Evolutionary conservation across 2,888 invertebrate genomes (phyloP).

Genomic region (Limnephilus rhombicus): DNA sequence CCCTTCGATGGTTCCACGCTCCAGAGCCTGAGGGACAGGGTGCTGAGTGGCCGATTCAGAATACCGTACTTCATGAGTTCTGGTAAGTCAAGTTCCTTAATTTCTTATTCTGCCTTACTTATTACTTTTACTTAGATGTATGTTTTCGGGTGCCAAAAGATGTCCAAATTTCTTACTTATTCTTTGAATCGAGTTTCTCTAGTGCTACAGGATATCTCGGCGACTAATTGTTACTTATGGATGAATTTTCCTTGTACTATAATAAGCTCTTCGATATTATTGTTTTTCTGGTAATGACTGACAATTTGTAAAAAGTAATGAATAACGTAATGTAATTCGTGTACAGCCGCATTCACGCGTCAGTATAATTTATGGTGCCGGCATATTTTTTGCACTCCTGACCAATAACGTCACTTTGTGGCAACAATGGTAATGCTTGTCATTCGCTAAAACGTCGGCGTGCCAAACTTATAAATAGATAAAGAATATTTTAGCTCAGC

Average conservation of each 20-base stretch:
- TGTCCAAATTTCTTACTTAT: background rate
- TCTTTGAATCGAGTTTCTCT: background rate
- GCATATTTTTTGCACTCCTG: background rate
- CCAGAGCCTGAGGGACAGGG: constrained; percentile 93
- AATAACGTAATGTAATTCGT: background rate
- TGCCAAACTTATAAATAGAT: background rate
- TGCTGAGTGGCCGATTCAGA: constrained; percentile 95
- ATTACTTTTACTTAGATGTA: background rate
- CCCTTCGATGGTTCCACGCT: constrained; percentile 97
- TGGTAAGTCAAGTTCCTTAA: constrained; percentile 79
- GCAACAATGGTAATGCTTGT: background rate
- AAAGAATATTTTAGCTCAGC: background rate
- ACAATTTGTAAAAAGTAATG: background rate
- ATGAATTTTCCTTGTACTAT: background rate
- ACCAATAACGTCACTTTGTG: background rate
- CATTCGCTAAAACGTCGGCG: background rate
- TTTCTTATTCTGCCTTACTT: background rate
- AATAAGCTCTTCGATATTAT: background rate
- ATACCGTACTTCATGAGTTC: constrained; percentile 99
- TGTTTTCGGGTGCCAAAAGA: background rate
- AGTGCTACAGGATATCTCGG: too few relatives aligned
- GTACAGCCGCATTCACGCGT: background rate
- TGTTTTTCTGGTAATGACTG: background rate
- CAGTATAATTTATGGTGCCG: background rate
- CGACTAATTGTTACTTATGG: background rate